Conservation (phyloP, 2,113 vertebrate genomes). For the Trematocara stigmaticum region DNA sequence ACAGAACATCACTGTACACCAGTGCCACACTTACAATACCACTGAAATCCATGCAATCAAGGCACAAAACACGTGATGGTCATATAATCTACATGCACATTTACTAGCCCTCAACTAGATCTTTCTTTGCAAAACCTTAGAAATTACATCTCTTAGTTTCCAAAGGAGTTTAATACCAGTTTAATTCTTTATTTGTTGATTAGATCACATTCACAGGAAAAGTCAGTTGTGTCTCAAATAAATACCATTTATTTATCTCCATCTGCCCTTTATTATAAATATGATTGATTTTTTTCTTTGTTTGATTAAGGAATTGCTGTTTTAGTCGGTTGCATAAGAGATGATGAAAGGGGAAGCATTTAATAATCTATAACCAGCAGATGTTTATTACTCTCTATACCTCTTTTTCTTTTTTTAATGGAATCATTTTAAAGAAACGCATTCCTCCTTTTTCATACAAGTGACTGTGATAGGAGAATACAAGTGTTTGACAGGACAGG, state of each 20-base stretch:
- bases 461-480: not conserved
- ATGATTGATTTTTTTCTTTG: not conserved
- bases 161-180: not conserved
- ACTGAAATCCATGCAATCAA: slow-evolving; percentile 6
- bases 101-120: not conserved
- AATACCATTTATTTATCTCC: not conserved
- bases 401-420: not conserved
- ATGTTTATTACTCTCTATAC: not conserved
- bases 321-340: not conserved
- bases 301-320: not conserved
- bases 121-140: not conserved
- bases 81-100: not conserved
- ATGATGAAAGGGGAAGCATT: not conserved
- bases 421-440: not conserved
- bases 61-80: not conserved
- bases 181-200: not conserved
- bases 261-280: not conserved
- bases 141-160: not conserved
- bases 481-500: not conserved
- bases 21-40: slow-evolving; percentile 44
- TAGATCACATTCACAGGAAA: not conserved
- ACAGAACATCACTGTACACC: slow-evolving; percentile 51
- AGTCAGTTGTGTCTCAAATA: not conserved
- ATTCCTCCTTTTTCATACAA: not conserved
- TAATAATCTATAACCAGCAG: not conserved